phyloP scores from a whole-genome alignment of 2,113 vertebrate species.

The human (Homo sapiens) region GRCh38 chr11:116501501-116502000 shows the following conservation, averaged over 20 bases:
- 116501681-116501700: slow-evolving; percentile 79
- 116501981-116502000: background rate
- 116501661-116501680: slow-evolving; percentile 78
- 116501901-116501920: background rate
- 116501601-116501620: slow-evolving; percentile 77
- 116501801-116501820: slow-evolving; percentile 45
- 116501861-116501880: slow-evolving; percentile 23
- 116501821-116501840: background rate
- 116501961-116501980: background rate
- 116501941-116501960: background rate
- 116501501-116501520: background rate
- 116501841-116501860: background rate
- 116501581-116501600: slow-evolving; percentile 80
- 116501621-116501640: slow-evolving; percentile 79
- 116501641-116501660: slow-evolving; percentile 78
- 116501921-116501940: background rate
- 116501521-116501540: background rate
- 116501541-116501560: slow-evolving; percentile 34
- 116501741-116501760: slow-evolving; percentile 76
- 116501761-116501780: slow-evolving; percentile 78
- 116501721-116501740: slow-evolving; percentile 79
- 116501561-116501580: slow-evolving; percentile 61
- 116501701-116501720: slow-evolving; percentile 74
- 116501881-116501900: background rate
- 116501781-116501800: slow-evolving; percentile 65